Conservation (phyloP, 1,140 invertebrate species). For the Camponotus vicinus region DNA sequence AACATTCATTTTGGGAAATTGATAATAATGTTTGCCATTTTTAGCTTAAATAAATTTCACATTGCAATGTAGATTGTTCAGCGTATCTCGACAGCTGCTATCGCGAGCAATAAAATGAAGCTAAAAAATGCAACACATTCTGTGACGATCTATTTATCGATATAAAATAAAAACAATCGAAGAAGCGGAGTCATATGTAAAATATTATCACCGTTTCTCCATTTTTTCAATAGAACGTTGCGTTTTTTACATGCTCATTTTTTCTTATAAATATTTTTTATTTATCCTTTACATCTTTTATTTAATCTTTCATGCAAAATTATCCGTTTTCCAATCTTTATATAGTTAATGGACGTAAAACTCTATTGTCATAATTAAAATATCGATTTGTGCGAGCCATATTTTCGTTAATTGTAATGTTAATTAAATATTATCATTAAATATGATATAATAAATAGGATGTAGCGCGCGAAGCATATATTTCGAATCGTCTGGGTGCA, state of each 20-base stretch:
- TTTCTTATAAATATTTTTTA: neutral
- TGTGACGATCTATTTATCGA: neutral
- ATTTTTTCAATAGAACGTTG: neutral
- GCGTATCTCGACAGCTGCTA: neutral
- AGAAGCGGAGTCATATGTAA: no score
- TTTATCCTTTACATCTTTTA: neutral
- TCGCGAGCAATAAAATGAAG: neutral
- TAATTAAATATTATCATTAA: slow-evolving; percentile 50
- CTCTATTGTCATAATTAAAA: slow-evolving; percentile 22
- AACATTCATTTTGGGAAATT: neutral
- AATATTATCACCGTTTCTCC: neutral
- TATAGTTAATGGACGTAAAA: neutral
- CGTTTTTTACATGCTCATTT: neutral
- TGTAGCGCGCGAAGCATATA: neutral
- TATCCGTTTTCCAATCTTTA: neutral
- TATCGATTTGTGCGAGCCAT: neutral
- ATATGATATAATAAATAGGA: slow-evolving; percentile 13
- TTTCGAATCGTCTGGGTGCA: slow-evolving; percentile 29
- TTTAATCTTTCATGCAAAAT: neutral
- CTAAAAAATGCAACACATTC: neutral
- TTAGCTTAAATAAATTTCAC: neutral
- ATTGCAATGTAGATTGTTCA: neutral
- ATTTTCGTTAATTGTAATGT: slow-evolving; percentile 40
- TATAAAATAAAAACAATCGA: neutral
- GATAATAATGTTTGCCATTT: neutral